These are phyloP conservation scores for Pogoniulus pusillus DNA, from an alignment of 2,797 vertebrate species.

Conservation along the genomic window DNA sequence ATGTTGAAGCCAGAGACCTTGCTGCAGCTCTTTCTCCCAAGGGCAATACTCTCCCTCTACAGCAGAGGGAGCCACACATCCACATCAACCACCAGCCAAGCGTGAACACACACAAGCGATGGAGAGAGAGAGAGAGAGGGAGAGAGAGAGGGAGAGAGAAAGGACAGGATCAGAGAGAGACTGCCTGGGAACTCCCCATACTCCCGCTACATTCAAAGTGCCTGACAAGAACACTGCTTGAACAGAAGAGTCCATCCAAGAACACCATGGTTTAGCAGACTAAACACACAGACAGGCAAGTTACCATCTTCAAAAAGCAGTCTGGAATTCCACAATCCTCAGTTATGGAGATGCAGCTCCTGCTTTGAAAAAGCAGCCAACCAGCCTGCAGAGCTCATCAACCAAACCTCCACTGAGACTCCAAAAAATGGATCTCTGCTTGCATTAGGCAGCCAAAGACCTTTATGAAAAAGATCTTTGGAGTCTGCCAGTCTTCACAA, in stretches of 20 bases:
- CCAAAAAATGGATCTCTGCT: not conserved
- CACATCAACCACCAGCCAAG: conserved; percentile 64
- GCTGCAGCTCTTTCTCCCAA: conserved; percentile 91
- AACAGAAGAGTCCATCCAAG: not conserved
- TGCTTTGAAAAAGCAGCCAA: not conserved
- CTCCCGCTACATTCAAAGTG: not conserved
- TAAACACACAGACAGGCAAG: not conserved
- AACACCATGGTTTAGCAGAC: not conserved
- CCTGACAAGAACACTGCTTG: not conserved
- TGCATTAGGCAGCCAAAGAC: conserved; percentile 5
- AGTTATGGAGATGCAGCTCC: not conserved
- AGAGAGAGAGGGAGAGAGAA: conserved; percentile 3
- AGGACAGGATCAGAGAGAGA: conserved; percentile 67
- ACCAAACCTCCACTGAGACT: not conserved
- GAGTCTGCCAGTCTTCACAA: not conserved
- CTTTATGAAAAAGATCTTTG: conserved; percentile 13
- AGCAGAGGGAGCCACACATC: conserved; percentile 85
- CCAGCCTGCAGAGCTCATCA: conserved; percentile 4
- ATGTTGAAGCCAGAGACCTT: conserved; percentile 89
- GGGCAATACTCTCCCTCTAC: conserved; percentile 96
- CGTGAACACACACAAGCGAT: conserved; percentile 26
- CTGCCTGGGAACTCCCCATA: not conserved
- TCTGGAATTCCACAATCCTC: not conserved
- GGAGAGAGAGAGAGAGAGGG: not conserved
- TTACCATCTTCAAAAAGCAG: not conserved